A percentile compares a stretch with the other conserved stretches of the same genome.
phyloP scores from a whole-genome alignment of 2,888 invertebrate species.

The Octonoba sinensis region DNA sequence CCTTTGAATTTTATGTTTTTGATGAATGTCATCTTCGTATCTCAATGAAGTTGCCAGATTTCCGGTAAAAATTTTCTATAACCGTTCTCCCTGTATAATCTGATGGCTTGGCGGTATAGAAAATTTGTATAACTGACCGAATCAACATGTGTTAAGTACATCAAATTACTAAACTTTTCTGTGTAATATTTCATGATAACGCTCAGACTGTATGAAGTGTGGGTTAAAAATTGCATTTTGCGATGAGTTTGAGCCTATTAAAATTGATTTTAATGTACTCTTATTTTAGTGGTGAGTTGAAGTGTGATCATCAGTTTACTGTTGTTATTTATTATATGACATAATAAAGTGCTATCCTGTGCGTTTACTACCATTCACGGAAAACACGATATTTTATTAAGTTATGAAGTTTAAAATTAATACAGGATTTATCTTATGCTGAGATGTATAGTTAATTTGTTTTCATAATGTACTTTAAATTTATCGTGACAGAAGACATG shows the following conservation, averaged over 20 bases:
- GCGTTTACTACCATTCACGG: too few species aligned
- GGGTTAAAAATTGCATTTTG: constrained; percentile 46
- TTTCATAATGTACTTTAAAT: too few species aligned
- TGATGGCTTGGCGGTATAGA: constrained; percentile 62
- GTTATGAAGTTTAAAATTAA: too few species aligned
- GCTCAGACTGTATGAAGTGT: constrained; percentile 21
- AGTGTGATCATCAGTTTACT: constrained; percentile 13
- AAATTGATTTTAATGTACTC: constrained; percentile 13
- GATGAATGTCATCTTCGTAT: neutral
- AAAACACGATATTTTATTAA: too few species aligned
- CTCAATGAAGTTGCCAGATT: constrained; percentile 46
- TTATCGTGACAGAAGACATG: too few species aligned
- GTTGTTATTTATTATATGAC: neutral
- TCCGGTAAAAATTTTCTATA: neutral
- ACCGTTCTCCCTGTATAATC: constrained; percentile 29
- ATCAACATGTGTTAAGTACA: constrained; percentile 59
- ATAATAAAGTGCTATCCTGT: too few species aligned
- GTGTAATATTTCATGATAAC: constrained; percentile 1
- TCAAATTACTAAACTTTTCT: constrained; percentile 28
- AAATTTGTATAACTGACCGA: constrained; percentile 30
- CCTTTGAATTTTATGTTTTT: too few species aligned
- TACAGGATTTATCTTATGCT: too few species aligned
- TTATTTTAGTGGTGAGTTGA: constrained; percentile 42
- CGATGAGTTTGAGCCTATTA: constrained; percentile 12
- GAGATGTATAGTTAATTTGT: too few species aligned